Conservation (phyloP, 30 jellyfish, hydroid and myxozoan species). For the Mastigias papua region DNA sequence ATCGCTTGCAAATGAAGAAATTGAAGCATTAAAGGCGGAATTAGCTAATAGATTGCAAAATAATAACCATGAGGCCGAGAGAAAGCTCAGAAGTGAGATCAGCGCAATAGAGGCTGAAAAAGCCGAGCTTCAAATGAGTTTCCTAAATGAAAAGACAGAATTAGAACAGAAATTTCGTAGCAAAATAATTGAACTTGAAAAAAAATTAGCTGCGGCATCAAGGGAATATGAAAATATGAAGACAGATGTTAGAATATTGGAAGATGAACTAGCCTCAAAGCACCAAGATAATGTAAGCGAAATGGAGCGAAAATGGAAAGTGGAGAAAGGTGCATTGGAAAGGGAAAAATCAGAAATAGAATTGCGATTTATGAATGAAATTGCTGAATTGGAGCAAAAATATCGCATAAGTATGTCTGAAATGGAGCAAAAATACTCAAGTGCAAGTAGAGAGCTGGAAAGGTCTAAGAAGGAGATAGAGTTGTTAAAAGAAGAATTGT, state of each 20-base stretch:
- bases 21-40: conserved; percentile 65
- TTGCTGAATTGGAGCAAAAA: conserved; percentile 94
- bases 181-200: conserved; percentile 84
- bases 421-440: conserved; percentile 82
- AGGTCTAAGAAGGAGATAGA: conserved; percentile 86
- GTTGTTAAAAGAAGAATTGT: conserved; percentile 77
- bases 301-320: conserved; percentile 67
- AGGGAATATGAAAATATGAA: conserved; percentile 80
- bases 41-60: conserved; percentile 71
- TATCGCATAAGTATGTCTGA: conserved; percentile 94
- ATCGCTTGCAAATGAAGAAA: conserved; percentile 70
- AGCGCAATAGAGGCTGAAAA: conserved; percentile 86
- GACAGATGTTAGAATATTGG: conserved; percentile 48
- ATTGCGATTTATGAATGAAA: conserved; percentile 86
- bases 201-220: conserved; percentile 68
- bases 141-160: conserved; percentile 88
- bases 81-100: conserved; percentile 72
- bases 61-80: conserved; percentile 75
- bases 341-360: conserved; percentile 90
- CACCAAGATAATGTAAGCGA: conserved; percentile 67
- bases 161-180: conserved; percentile 86
- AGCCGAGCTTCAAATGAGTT: conserved; percentile 89
- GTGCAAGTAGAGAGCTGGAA: conserved; percentile 88
- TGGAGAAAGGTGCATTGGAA: conserved; percentile 73
- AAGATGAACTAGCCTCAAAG: conserved; percentile 75